Evolutionary conservation across 2,113 vertebrate genomes (phyloP), one percentile per base, ranked within the genome.

Genomic region (Megaceryle torquata): DNA sequence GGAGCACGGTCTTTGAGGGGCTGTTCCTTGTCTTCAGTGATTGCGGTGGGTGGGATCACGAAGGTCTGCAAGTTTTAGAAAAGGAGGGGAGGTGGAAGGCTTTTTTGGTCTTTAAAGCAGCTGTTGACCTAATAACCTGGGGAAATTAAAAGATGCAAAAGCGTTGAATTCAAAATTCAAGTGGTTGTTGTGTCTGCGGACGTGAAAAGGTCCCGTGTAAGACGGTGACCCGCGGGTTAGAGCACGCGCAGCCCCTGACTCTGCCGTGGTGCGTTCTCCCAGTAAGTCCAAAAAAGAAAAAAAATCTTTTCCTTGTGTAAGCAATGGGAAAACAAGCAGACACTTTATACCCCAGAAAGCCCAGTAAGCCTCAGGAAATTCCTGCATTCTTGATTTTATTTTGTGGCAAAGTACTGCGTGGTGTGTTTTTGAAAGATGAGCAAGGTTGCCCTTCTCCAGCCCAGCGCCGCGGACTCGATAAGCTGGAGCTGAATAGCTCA

Each of bases 361-460:
- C n/a, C 80, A 59, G 76, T 92, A 93, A 97, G 81, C 78, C 96
- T 71, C 91, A 97, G 96, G 96, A 97, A 97, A 97, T 98, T 93
- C 96, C 91, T 95, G 85, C 80, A 75, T 94, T 91, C 89, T 94
- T 96, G 94, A 68, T 78, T 72, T 96, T 95, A 88, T 91, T 93
- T 82, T 31, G 91, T 21, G 92, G 92, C 75, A 2, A 26, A 91
- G 95, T 26, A 10, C 31, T 11, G 84, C 7, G 50, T 22, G 86
- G n/a, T 16, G 90, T 57, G 89, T 4, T 46, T 89, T 17, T 69
- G 89, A 94, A 95, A 93, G 96, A 94, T 89, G 96, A 97, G 88
- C 94, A 88, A 89, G 93, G 93, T 90, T 85, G 88, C 86, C 94
- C 82, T 54, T 81, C 53, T 86, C 33, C 24, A 60, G 93, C 93